Base-by-base conservation (phyloP, 2,888 invertebrate species). In the Drosophila pegasa region DNA sequence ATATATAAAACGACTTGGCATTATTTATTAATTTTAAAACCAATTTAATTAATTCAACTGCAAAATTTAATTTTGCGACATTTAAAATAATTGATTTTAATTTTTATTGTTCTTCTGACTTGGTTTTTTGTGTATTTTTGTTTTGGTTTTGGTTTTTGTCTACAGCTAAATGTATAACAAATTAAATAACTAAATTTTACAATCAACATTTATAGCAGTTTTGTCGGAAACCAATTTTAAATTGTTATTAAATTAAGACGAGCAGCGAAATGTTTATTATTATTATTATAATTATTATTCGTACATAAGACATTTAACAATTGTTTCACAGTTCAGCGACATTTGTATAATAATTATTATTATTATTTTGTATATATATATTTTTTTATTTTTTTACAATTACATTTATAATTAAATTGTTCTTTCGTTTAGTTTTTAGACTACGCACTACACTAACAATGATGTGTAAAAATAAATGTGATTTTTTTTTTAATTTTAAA, bases 391-490 rank as follows among this genome's bases (percentile, higher is more conserved):
- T 6, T 64, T 63, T 72, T 69, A 87, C 84, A 75, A 78, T 78
- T 81, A 87, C 57, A 65, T 71, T 72, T 70, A 63, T 68, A 61
- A 67, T 63, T 73, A 70, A 45, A 74, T 63, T 68, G 50, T 43
- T 48, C 45, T 16, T 59, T 71, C 45, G 41, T 70, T 79, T 64
- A 20, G 59, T 74, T 47, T 64, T 62, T 76, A 75, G 59, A 76
- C 89, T 89, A 87, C 71, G 67, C 71, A 85, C 83, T 90, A 89
- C 83, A 77, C 76, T 87, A 89, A 87, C 78, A 90, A 83, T 74
- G 74, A 73, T 84, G 86, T 87, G 86, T 88, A 89, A 89, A 88
- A 88, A 86, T 89, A 88, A 82, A 88, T 87, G 80, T 78, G 69
- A 71, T 74, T 65, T 61, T 55, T 69, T 62, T 47, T 60, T 51